A percentile compares a stretch with the other conserved stretches of the same genome.
These are phyloP conservation scores for Okapia johnstoni DNA, from an alignment of 2,113 vertebrate genomes.

Conservation along the genomic window DNA sequence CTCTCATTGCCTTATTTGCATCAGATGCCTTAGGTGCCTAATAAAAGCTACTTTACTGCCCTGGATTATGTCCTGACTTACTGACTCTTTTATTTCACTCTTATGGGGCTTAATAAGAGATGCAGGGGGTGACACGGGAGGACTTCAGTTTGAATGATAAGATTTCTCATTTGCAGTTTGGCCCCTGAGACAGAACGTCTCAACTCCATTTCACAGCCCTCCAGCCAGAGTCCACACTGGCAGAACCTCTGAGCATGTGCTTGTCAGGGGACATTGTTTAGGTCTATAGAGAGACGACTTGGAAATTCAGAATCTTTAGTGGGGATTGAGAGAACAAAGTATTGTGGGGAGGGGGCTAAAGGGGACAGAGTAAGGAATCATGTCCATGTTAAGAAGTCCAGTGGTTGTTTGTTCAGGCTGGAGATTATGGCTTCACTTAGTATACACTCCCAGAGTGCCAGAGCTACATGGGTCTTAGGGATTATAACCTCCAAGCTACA, in stretches of 20 bases:
- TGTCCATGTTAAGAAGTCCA: neutral
- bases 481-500: neutral
- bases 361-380: neutral
- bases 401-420: neutral
- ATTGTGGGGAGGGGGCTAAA: neutral
- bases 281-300: conserved; percentile 38
- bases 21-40: conserved; percentile 59
- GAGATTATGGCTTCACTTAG: neutral
- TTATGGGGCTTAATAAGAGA: conserved; percentile 57
- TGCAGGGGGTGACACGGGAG: conserved; percentile 34
- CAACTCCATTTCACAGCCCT: conserved; percentile 44
- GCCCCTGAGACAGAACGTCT: conserved; percentile 50
- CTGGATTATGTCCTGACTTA: conserved; percentile 66
- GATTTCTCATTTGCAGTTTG: conserved; percentile 72
- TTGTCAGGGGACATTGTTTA: neutral
- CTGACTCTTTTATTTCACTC: conserved; percentile 70
- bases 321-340: neutral
- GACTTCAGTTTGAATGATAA: conserved; percentile 62
- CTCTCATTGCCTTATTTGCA: conserved; percentile 57
- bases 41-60: conserved; percentile 71
- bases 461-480: neutral
- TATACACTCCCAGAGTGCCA: neutral
- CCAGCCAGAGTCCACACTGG: conserved; percentile 48
- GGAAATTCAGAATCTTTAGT: conserved; percentile 52
- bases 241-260: neutral